Conservation (phyloP, 2,797 vertebrate genomes). For the Nyctibius grandis region DNA sequence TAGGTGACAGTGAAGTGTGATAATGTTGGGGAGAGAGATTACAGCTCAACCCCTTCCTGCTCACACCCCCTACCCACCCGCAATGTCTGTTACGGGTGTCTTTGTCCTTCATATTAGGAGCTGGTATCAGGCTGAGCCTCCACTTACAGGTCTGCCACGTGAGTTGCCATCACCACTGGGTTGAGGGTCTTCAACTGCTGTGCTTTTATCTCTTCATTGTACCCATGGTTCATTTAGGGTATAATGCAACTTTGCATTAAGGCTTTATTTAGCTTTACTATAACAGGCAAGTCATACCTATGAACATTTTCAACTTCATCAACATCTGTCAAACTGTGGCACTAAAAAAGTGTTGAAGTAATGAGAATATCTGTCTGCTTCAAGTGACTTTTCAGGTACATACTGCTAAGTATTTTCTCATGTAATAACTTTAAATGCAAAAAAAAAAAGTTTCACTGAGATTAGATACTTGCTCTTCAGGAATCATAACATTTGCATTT, state of each 20-base stretch:
- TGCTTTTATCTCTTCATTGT: neutral
- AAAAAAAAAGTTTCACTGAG: neutral
- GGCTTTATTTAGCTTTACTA: neutral
- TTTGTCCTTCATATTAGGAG: neutral
- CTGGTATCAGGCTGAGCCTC: neutral
- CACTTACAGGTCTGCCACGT: neutral
- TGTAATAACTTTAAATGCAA: neutral
- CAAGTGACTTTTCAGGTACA: neutral
- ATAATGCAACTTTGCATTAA: neutral
- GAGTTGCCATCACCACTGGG: neutral
- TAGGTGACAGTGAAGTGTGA: neutral
- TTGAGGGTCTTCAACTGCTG: neutral
- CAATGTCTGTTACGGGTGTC: fast-evolving
- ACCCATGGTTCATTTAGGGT: neutral
- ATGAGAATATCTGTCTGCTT: neutral
- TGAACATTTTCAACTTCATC: neutral
- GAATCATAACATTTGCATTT: neutral
- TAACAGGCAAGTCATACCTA: neutral
- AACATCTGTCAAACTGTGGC: neutral
- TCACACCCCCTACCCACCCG: fast-evolving
- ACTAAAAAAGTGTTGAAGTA: neutral
- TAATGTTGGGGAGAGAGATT: neutral
- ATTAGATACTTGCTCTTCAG: neutral
- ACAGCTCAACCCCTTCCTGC: neutral
- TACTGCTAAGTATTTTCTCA: neutral